A percentile compares a stretch with the other conserved stretches of the same genome.
phyloP scores from a whole-genome alignment of 1,140 invertebrate genomes.

The Steinernema khuongi region DNA sequence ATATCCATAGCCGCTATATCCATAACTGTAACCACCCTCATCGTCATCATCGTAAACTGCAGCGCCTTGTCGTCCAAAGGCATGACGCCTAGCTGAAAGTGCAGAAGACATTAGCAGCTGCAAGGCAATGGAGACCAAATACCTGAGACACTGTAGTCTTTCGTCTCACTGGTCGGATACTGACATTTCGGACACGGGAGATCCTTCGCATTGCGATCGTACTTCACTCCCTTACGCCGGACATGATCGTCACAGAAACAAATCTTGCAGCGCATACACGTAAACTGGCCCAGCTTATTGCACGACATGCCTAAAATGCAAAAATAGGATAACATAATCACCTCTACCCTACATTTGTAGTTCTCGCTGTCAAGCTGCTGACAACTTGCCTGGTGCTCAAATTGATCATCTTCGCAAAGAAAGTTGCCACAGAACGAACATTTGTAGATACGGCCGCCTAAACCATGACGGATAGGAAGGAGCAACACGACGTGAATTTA shows the following conservation, averaged over 20 bases:
- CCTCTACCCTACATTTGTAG: conserved; percentile 75
- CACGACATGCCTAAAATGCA: conserved; percentile 70
- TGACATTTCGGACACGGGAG: conserved; percentile 91
- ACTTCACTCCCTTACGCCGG: conserved; percentile 81
- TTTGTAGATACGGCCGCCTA: conserved; percentile 72
- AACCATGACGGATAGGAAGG: conserved; percentile 16
- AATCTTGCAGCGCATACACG: conserved; percentile 85
- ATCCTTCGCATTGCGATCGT: conserved; percentile 73
- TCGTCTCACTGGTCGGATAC: conserved; percentile 81
- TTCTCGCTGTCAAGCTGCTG: conserved; percentile 83
- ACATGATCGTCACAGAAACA: conserved; percentile 96
- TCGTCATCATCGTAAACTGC: conserved; percentile 62
- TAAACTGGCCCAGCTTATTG: conserved; percentile 86
- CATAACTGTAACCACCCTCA: conserved; percentile 59
- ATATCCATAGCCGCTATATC: conserved; percentile 57
- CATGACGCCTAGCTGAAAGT: conserved; percentile 60
- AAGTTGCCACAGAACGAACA: conserved; percentile 85
- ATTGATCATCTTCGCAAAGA: conserved; percentile 94
- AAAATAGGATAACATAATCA: conserved; percentile 23
- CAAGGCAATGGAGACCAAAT: conserved; percentile 31
- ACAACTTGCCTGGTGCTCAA: conserved; percentile 94
- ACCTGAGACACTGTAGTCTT: conserved; percentile 92
- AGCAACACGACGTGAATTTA: conserved; percentile 59
- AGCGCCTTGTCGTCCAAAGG: conserved; percentile 60
- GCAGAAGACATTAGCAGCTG: conserved; percentile 18